These are phyloP conservation scores for Microcebus griseorufus DNA, from an alignment of 2,113 vertebrate species.

Conservation along the genomic window DNA sequence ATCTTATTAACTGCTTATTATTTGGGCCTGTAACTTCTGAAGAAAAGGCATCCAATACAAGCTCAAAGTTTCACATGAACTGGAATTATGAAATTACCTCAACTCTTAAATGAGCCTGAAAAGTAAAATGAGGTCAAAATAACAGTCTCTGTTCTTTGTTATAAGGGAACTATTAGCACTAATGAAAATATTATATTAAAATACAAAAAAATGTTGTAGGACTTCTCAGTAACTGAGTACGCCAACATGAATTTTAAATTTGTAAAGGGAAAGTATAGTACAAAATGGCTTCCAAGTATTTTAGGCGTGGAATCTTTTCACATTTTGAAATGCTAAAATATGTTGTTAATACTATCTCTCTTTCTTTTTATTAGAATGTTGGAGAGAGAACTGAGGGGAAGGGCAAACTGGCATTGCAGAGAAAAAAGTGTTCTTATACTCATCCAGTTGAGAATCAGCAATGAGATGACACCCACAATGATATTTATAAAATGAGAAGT, in stretches of 20 bases:
- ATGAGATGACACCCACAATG: neutral
- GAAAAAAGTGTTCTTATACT: neutral
- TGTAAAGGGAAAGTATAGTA: neutral
- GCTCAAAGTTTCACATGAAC: neutral
- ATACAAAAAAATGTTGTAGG: neutral
- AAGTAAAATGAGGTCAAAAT: neutral
- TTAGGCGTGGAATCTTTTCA: neutral
- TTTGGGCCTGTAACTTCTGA: neutral
- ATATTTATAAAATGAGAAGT: neutral
- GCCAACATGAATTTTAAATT: neutral
- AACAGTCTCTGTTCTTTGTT: neutral
- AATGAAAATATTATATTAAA: neutral
- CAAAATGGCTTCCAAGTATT: neutral
- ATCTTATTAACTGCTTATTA: neutral
- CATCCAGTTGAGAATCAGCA: neutral
- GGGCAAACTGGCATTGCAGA: neutral
- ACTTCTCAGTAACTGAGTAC: neutral
- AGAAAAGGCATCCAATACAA: neutral
- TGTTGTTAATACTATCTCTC: neutral
- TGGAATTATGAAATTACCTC: neutral
- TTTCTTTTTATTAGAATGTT: neutral
- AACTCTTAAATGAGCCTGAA: neutral
- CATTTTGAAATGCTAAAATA: neutral
- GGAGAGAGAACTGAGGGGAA: neutral
- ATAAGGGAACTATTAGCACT: neutral